Evolutionary conservation across 2,113 vertebrate species (phyloP).

Genomic region (Geococcyx californianus): DNA sequence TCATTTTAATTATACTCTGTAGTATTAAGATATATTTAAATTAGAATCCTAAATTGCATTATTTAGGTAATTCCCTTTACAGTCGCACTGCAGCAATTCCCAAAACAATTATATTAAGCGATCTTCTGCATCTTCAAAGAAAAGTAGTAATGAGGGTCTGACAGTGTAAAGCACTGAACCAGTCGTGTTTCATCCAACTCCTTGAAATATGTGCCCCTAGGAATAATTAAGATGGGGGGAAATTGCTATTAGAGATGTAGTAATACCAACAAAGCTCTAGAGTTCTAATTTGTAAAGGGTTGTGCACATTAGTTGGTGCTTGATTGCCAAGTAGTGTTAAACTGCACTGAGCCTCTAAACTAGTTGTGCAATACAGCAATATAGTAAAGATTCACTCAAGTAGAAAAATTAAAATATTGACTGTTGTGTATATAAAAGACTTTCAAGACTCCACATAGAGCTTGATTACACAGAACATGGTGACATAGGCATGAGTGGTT

Average conservation of each 20-base stretch:
- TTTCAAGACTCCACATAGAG: neutral
- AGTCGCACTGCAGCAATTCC: neutral
- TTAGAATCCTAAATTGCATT: conserved; percentile 16
- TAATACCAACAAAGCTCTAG: neutral
- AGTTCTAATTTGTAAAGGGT: neutral
- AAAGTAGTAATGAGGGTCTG: neutral
- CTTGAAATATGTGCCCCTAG: neutral
- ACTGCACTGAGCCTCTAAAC: neutral
- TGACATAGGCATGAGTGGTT: neutral
- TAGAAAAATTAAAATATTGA: neutral
- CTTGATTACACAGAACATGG: neutral
- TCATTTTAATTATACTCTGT: neutral
- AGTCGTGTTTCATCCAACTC: neutral
- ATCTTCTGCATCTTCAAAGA: neutral
- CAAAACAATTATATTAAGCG: neutral
- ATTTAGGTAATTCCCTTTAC: conserved; percentile 16
- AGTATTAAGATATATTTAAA: neutral
- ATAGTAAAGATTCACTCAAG: neutral
- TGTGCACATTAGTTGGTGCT: neutral
- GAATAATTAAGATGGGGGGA: neutral
- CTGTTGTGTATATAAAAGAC: neutral
- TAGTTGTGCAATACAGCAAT: neutral
- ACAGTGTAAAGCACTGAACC: neutral
- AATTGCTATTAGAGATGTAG: neutral
- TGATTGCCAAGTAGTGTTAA: neutral